phyloP scores from a whole-genome alignment of 2,888 invertebrate species.

The Carterocephalus palaemon region DNA sequence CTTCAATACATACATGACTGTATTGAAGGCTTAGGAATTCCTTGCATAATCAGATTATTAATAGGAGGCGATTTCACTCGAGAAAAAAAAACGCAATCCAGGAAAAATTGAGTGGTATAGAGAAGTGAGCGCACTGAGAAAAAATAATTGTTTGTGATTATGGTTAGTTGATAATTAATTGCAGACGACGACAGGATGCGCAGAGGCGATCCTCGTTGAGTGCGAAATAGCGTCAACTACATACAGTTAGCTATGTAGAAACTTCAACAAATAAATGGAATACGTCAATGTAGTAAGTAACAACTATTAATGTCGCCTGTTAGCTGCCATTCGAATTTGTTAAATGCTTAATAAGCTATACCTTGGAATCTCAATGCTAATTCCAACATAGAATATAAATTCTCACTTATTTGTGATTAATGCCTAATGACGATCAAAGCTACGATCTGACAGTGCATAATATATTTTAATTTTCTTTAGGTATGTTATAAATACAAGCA shows the following conservation, averaged over 20 bases:
- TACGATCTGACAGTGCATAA: slow-evolving; percentile 14
- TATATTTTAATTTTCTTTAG: slow-evolving; percentile 20
- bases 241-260: slow-evolving; percentile 23
- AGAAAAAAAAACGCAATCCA: too few relatives aligned
- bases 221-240: slow-evolving; percentile 42
- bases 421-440: slow-evolving; percentile 22
- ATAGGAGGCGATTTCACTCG: too few relatives aligned
- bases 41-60: too few relatives aligned
- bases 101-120: too few relatives aligned
- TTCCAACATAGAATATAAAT: slow-evolving; percentile 25
- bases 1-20: too few relatives aligned
- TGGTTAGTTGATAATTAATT: slow-evolving; percentile 70
- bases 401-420: slow-evolving; percentile 25
- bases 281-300: slow-evolving; percentile 41
- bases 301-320: slow-evolving; percentile 36
- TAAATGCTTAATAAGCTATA: slow-evolving; percentile 26
- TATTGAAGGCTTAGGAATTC: too few relatives aligned
- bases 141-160: slow-evolving; percentile 73
- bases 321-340: slow-evolving; percentile 38
- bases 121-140: slow-evolving; percentile 61
- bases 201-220: slow-evolving; percentile 44
- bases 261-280: slow-evolving; percentile 40
- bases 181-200: slow-evolving; percentile 51
- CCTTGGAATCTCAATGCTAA: slow-evolving; percentile 24
- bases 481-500: slow-evolving; percentile 8